Conservation (phyloP, 1,140 invertebrate species). For the Periplaneta americana region DNA sequence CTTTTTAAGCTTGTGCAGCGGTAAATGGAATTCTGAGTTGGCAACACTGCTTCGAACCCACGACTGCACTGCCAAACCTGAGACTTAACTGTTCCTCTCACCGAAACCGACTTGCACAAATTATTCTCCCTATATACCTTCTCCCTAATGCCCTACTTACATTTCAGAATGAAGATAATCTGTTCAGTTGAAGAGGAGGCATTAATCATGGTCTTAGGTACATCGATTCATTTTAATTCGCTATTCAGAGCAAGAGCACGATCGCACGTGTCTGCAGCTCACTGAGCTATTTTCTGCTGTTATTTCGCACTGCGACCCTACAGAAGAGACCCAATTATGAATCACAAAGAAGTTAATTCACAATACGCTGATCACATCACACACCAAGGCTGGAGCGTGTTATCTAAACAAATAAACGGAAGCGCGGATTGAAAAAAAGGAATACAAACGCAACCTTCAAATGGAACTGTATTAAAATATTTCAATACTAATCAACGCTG, state of each 20-base stretch:
- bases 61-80: no score
- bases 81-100: no score
- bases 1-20: no score
- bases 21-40: no score
- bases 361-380: neutral
- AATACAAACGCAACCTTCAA: neutral
- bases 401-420: neutral
- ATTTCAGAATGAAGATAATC: no score
- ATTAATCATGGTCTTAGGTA: neutral
- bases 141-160: no score
- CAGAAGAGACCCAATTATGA: neutral
- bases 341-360: neutral
- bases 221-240: neutral
- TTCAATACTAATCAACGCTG: neutral
- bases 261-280: neutral
- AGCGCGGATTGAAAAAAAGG: neutral
- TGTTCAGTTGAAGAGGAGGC: no score
- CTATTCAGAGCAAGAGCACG: neutral
- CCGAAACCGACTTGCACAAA: no score
- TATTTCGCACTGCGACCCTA: neutral
- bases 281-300: neutral
- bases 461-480: neutral
- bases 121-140: no score
- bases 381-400: neutral
- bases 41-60: no score